These are phyloP conservation scores for Pleuronectes platessa DNA, from an alignment of 2,113 vertebrate species.

Conservation along the genomic window DNA sequence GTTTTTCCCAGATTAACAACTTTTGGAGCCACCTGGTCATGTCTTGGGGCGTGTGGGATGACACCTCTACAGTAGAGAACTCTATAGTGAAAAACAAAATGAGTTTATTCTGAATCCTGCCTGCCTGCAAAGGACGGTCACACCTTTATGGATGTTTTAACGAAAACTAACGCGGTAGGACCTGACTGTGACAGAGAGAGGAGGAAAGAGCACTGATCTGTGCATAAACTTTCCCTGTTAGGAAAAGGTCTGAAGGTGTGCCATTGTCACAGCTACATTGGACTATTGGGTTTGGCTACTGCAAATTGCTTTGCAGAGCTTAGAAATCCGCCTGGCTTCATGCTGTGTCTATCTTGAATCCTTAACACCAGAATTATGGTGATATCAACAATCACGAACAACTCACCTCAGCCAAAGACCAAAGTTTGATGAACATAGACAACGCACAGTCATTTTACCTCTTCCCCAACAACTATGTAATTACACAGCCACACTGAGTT, in stretches of 20 bases:
- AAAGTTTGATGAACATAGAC: background rate
- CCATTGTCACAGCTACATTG: background rate
- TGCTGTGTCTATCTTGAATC: background rate
- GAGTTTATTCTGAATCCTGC: too few species aligned
- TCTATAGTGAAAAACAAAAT: too few species aligned
- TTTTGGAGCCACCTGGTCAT: too few species aligned
- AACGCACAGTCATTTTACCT: background rate
- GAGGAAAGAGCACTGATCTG: too few species aligned
- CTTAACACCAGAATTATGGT: background rate
- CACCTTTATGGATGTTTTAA: too few species aligned
- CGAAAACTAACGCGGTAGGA: too few species aligned
- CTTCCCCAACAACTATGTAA: background rate
- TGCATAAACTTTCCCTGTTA: background rate
- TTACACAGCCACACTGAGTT: background rate
- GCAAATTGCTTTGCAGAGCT: background rate
- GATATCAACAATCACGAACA: background rate
- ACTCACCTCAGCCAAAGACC: background rate
- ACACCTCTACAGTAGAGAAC: too few species aligned
- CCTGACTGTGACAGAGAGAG: too few species aligned
- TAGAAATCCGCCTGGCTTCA: background rate
- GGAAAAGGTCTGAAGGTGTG: background rate
- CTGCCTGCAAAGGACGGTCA: too few species aligned
- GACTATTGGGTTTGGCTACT: too few species aligned
- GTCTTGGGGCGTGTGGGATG: too few species aligned
- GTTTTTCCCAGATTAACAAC: too few species aligned